phyloP scores from a whole-genome alignment of 2,113 vertebrate species.

The Oenanthe melanoleuca region DNA sequence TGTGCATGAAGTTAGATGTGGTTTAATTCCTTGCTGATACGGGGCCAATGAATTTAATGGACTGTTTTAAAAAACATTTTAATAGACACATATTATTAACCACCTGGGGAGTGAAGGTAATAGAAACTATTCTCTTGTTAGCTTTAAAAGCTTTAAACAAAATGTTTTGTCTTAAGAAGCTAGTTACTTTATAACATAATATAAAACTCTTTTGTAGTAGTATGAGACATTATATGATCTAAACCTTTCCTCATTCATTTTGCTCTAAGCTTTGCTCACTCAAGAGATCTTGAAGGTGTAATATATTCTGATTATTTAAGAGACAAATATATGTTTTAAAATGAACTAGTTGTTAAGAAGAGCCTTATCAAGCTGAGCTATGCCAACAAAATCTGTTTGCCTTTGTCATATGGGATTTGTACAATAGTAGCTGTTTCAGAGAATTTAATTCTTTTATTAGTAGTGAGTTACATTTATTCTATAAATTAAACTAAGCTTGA shows the following conservation, averaged over 20 bases:
- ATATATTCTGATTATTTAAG: neutral
- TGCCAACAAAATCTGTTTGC: neutral
- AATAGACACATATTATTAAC: constrained; percentile 20
- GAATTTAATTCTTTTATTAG: neutral
- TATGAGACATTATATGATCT: neutral
- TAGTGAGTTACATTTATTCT: neutral
- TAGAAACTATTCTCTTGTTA: constrained; percentile 3
- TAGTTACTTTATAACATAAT: neutral
- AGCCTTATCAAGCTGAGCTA: neutral
- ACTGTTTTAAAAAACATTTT: constrained; percentile 40
- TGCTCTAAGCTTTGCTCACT: neutral
- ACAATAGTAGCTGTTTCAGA: neutral
- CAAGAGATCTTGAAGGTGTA: neutral
- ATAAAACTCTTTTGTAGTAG: neutral
- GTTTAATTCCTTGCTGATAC: constrained; percentile 33
- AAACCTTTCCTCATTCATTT: neutral
- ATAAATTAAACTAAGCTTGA: neutral
- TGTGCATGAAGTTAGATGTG: neutral
- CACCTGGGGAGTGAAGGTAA: neutral
- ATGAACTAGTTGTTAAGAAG: neutral
- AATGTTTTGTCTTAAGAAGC: neutral
- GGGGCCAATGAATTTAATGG: constrained; percentile 10
- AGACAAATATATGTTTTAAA: neutral
- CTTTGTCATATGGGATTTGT: neutral
- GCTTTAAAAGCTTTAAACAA: constrained; percentile 12